Evolutionary conservation across 2,113 vertebrate genomes (phyloP), one percentile per base, ranked within the genome.

Genomic region (Dicrurus megarhynchus): DNA sequence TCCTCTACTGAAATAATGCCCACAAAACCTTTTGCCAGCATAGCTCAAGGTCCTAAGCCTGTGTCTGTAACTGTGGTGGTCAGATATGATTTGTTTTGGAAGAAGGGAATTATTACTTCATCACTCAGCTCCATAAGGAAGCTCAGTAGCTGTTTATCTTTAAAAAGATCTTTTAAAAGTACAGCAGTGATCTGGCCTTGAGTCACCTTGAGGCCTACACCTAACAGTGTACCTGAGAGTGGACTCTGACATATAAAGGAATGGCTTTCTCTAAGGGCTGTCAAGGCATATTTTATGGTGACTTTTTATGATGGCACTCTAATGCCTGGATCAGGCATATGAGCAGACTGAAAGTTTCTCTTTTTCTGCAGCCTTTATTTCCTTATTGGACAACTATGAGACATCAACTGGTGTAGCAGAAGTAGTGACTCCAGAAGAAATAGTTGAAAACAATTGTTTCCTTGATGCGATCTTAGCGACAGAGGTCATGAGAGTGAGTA

Each of bases 311-410:
- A 56, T 32, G 6, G n/a, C 22, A 52, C 6, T 60, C 39, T 55
- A 33, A 39, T 52, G 44, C 30, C 52, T 75, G 46, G 14, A 61
- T 74, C 44, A 73, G 26, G 21, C 28, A 28, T 85, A 33, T 55
- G 22, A 83, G 42, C 52, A 75, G 17, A 35, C 39, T 90, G 39
- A 59, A 79, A 59, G 57, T 39, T 83, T 60, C 21, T 92, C 55
- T 92, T 93, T 93, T 82, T 55, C 74, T 91, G 16, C 76, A 99
- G 99, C 98, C 50, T 99, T 99, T 79, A 97, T 98, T 59, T 98
- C 97, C 33, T 90, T 98, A 60, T 75, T 98, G 97, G 98, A 99
- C 97, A 99, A 99, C 95, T 99, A 98, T 68, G 98, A 98, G 97
- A 87, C 88, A 90, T 98, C 98, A 63, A 98, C 98, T 0, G 98